Conservation (phyloP, 2,113 vertebrate genomes). For the Piaya cayana region DNA sequence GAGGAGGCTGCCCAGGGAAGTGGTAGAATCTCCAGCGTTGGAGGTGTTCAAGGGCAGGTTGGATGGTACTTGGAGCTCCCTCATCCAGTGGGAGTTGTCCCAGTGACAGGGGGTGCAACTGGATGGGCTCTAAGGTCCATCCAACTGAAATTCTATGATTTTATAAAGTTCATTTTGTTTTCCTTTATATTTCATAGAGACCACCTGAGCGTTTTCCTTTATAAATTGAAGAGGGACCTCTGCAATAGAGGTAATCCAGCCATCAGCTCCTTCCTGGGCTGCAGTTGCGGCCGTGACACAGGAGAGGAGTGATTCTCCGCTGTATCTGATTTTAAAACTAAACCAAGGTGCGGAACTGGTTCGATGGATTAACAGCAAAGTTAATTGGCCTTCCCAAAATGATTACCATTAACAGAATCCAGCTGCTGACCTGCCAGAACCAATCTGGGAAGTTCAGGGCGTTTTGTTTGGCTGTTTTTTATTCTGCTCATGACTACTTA, state of each 20-base stretch:
- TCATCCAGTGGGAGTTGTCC: too few species aligned
- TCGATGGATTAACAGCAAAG: constrained; percentile 38
- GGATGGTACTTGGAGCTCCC: too few species aligned
- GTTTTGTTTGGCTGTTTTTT: background rate
- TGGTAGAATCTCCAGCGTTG: too few species aligned
- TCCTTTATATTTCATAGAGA: background rate
- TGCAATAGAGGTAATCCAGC: background rate
- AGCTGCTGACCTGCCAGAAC: constrained; percentile 34
- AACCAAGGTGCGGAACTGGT: background rate
- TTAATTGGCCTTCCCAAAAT: constrained; percentile 35
- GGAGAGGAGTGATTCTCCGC: background rate
- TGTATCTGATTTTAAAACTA: background rate
- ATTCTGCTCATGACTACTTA: background rate
- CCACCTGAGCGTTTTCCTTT: background rate
- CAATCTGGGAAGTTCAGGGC: background rate
- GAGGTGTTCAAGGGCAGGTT: too few species aligned
- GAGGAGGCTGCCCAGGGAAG: too few species aligned
- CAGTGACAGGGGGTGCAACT: too few species aligned
- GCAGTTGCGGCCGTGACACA: background rate
- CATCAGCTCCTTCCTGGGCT: background rate
- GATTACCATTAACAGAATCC: constrained; percentile 15
- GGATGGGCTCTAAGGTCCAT: too few species aligned
- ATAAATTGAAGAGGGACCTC: background rate
- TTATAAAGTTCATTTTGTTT: background rate
- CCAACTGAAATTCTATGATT: too few species aligned